Conservation (phyloP, 2,797 vertebrate genomes). For the Neolamprologus multifasciatus region DNA sequence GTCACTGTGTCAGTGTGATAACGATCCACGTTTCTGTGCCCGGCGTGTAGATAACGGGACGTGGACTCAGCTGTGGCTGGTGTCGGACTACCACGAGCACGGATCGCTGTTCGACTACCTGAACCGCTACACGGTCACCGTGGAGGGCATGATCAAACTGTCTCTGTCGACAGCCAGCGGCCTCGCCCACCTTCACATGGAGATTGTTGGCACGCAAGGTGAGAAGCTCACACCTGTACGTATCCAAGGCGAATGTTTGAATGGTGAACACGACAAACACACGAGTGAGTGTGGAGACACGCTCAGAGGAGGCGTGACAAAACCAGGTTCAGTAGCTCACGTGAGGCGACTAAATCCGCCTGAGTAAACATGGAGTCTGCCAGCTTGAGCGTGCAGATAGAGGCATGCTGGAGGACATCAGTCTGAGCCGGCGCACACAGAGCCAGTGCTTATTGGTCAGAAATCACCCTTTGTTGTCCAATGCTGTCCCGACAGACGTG, state of each 20-base stretch:
- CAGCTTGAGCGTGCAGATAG: too few species aligned
- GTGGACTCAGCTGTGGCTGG: slow-evolving; percentile 97
- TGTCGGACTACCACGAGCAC: slow-evolving; percentile 96
- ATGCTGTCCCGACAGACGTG: not conserved
- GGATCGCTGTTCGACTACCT: slow-evolving; percentile 97
- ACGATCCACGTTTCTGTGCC: not conserved
- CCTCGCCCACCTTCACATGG: slow-evolving; percentile 96
- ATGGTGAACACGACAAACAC: not conserved
- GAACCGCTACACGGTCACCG: slow-evolving; percentile 93
- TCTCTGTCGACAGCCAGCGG: slow-evolving; percentile 93
- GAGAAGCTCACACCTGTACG: slow-evolving; percentile 11
- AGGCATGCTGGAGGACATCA: too few species aligned
- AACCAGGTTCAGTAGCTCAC: not conserved
- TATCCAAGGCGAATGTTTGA: not conserved
- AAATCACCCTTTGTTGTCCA: too few species aligned
- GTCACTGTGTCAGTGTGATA: not conserved
- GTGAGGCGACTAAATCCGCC: not conserved
- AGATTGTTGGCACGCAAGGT: slow-evolving; percentile 98
- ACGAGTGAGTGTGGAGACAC: rapidly evolving
- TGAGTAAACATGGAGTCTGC: too few species aligned
- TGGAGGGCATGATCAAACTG: slow-evolving; percentile 96
- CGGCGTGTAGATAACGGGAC: slow-evolving; percentile 87
- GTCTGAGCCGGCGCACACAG: too few species aligned
- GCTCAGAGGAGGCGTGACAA: rapidly evolving
- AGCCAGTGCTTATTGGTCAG: too few species aligned